Evolutionary conservation across 1,140 invertebrate species (phyloP).

Genomic region (Drosophila murphyi): DNA sequence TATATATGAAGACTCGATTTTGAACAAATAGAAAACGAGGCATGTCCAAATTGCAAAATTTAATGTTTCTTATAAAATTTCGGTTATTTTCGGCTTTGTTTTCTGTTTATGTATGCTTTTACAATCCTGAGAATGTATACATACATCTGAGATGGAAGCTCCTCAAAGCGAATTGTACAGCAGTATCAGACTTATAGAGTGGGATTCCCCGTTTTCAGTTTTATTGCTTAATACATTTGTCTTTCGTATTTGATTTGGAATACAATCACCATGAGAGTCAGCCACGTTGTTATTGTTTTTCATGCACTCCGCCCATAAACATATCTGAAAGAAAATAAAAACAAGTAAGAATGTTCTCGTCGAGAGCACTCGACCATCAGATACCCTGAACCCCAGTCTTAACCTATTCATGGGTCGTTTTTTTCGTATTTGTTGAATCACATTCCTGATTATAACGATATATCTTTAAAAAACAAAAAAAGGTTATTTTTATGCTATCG

Average conservation of each 20-base stretch:
- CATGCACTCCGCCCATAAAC: not conserved
- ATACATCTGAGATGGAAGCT: not conserved
- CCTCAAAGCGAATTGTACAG: conserved; percentile 29
- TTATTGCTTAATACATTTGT: conserved; percentile 27
- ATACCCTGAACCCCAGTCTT: too few relatives aligned
- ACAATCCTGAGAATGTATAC: not conserved
- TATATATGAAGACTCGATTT: too few relatives aligned
- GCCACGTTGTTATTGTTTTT: not conserved
- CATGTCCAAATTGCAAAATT: too few relatives aligned
- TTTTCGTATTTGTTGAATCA: too few relatives aligned
- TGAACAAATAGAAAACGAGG: too few relatives aligned
- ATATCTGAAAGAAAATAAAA: not conserved
- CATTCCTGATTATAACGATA: too few relatives aligned
- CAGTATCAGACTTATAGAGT: not conserved
- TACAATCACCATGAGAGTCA: conserved; percentile 12
- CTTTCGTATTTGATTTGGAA: conserved; percentile 20
- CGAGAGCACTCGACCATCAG: too few relatives aligned
- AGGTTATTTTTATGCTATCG: too few relatives aligned
- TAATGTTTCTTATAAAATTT: too few relatives aligned
- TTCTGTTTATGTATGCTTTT: not conserved
- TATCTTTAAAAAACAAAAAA: too few relatives aligned
- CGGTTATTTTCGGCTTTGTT: too few relatives aligned
- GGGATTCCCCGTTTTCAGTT: not conserved
- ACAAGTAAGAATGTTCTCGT: not conserved
- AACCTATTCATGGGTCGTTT: too few relatives aligned